These are phyloP conservation scores for Smutsia gigantea DNA, from an alignment of 2,797 vertebrate species.

Conservation along the genomic window DNA sequence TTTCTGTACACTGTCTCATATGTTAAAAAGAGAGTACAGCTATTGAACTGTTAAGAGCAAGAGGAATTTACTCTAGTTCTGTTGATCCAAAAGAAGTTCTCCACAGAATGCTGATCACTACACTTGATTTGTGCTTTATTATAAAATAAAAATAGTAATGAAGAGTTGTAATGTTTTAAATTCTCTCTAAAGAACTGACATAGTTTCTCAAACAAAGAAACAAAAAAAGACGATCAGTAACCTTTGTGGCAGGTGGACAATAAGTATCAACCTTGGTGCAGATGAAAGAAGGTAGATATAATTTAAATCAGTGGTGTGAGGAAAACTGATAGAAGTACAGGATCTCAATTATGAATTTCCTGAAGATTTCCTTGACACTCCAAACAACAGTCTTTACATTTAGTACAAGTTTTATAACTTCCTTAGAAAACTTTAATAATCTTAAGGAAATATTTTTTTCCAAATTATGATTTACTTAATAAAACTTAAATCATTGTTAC, in stretches of 20 bases:
- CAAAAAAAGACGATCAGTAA: not conserved
- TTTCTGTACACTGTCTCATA: constrained; percentile 26
- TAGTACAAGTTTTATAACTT: not conserved
- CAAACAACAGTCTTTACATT: not conserved
- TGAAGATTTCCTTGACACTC: not conserved
- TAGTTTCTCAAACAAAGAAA: not conserved
- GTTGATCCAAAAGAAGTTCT: not conserved
- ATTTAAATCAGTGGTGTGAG: not conserved
- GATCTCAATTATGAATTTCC: not conserved
- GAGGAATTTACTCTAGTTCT: not conserved
- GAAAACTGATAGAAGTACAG: not conserved
- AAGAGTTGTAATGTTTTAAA: not conserved
- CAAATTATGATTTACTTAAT: constrained; percentile 9
- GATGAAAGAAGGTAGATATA: not conserved
- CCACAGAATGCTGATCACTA: not conserved
- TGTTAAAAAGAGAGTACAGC: not conserved
- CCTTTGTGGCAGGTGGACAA: not conserved
- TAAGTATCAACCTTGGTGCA: not conserved
- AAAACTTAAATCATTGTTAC: not conserved
- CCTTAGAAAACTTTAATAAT: not conserved
- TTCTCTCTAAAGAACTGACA: not conserved
- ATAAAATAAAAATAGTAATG: constrained; percentile 1
- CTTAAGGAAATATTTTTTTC: not conserved
- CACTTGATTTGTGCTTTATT: not conserved
- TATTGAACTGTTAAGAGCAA: not conserved